A percentile compares a stretch with the other conserved stretches of the same genome.
These are phyloP conservation scores for Hyposmocoma kahamanoa DNA, from an alignment of 1,140 invertebrate genomes.

Conservation along the genomic window DNA sequence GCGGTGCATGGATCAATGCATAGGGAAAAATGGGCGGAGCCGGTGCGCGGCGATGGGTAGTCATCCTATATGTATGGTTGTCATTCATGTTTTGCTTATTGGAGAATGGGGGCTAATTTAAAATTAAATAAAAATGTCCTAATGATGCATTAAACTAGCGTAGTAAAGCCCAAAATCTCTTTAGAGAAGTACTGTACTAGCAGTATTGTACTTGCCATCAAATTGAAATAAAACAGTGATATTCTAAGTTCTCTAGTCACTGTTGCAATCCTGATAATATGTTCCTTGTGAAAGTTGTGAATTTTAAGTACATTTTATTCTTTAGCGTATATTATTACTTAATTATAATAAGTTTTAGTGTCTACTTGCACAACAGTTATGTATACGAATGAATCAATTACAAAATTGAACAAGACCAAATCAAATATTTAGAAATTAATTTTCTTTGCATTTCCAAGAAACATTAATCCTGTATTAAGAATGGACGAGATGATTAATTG, in stretches of 20 bases:
- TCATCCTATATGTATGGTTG: too few species aligned
- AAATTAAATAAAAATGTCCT: too few species aligned
- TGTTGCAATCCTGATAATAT: not conserved
- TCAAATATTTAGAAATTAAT: not conserved
- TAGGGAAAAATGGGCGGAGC: too few species aligned
- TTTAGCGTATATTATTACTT: too few species aligned
- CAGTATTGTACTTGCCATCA: not conserved
- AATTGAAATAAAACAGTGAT: not conserved
- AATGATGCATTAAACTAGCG: not conserved
- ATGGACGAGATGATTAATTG: not conserved
- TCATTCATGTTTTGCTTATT: too few species aligned
- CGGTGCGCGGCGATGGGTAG: too few species aligned
- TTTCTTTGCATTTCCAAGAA: not conserved
- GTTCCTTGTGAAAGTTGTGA: conserved; percentile 5
- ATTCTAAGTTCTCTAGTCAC: conserved; percentile 1
- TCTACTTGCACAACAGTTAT: too few species aligned
- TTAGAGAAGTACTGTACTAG: not conserved
- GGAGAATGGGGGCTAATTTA: too few species aligned
- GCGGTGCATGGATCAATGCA: too few species aligned
- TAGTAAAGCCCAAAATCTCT: not conserved
- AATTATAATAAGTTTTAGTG: too few species aligned
- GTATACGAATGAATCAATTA: not conserved
- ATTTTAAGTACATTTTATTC: not conserved
- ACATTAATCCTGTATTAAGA: not conserved
- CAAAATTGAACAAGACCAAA: not conserved